Base-by-base conservation (phyloP, 64 coral and sea anemone species). In the Hydrozoanthus tunicans region DNA sequence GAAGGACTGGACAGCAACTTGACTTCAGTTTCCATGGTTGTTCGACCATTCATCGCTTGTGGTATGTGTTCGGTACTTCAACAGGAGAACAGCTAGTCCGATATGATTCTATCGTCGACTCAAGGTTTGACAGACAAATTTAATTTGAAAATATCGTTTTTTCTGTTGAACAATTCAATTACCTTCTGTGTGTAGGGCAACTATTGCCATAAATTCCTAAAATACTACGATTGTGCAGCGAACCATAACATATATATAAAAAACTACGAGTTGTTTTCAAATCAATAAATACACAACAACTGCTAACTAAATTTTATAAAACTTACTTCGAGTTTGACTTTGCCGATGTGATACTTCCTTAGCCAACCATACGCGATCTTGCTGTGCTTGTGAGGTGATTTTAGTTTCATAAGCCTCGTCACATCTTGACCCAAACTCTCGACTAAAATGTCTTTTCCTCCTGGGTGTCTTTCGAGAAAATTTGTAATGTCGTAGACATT, bases 301-400 rank as follows among this genome's bases (percentile, higher is more conserved):
- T 63, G 9, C 59, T 13, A 24, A 81, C 60, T 27, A 81, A 62
- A 76, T 52, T 53, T n/a, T 24, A 56, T n/a, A 6, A 32, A 72
- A 64, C 89, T 89, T 92, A 98, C 96, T 15, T 93, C 65, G 43
- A 79, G 83, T 70, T 94, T 59, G 52, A 99, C 62, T 79, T 93
- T 89, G 51, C 97, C 97, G 76, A 99, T 95, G 74, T 78, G 72
- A 69, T 99, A 99, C 71, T 99, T 99, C 70, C 89, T 85, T 81
- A 99, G 90, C 97, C 94, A 95, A 6, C 94, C 94, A 74, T 99
- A 99, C 3, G 97, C 97, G 72, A 96, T 91, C 53, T 58, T 83
- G n/a, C 91, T 93, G 67, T 99, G 97, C 77, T 92, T 93, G 60
- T 99, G 97, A 5, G 83, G 71, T 59, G 91, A 90, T 25, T 86